Base-by-base conservation (phyloP, 2,113 vertebrate species). In the Ptyas mucosa region DNA sequence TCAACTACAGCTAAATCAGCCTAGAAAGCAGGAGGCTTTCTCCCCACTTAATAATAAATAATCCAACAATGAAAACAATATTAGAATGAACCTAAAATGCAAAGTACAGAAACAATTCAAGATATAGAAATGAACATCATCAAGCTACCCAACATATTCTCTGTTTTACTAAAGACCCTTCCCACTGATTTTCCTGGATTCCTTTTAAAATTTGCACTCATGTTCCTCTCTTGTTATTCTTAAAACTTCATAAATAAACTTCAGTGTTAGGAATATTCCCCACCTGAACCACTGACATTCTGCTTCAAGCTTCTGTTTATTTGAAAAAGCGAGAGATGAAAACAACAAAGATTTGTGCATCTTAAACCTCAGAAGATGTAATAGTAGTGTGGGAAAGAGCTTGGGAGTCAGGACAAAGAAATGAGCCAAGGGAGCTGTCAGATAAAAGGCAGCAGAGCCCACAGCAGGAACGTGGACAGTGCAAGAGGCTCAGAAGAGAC, bases 271-370 rank as follows among this genome's bases (percentile, higher is more conserved):
- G 91, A 95, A 94, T 91, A 57, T 24, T 95, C 88, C 92, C 94
- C 53, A 92, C 49, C 46, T n/a, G 0, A 51, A 91, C 55, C 64
- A 52, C 0, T 89, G 87, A 54, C 55, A 14, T 91, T 95, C 86
- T 93, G 61, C 29, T 92, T 95, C 89, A 94, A 96, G 61, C 91
- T 94, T 93, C n/a, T 90, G 89, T 90, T 93, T 34, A 94, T 85
- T 92, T 93, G 86, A 95, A 94, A 96, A 95, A 90, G 1, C 91
- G 54, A 92, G 55, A 92, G 52, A 24, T n/a, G 54, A 90, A 92
- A 86, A 39, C 0, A 18, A 8, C 0, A 1, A 0, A 75, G 93
- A 58, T 91, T 3, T 1, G 3, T 1, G 3, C 14, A 91, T 29
- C 57, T 88, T 46, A 89, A 93, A 94, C 91, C 21, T 91, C 18